Conservation (phyloP, 2,797 vertebrate genomes). For the Coregonus sp. region DNA sequence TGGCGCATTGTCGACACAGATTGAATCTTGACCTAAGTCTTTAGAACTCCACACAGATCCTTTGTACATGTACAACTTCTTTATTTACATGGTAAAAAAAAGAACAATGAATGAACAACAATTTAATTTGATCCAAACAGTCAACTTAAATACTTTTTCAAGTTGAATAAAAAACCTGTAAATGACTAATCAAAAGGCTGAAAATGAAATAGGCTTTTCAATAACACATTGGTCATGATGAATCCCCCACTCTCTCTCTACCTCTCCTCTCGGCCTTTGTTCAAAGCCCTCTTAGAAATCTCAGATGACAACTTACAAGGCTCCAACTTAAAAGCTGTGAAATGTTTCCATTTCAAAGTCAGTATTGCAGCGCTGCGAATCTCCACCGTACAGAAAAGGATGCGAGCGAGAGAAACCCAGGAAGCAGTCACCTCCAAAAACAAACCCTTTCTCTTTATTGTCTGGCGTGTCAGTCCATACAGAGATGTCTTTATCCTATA, state of each 20-base stretch:
- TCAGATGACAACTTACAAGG: constrained; percentile 17
- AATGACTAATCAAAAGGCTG: constrained; percentile 61
- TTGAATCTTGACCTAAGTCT: background rate
- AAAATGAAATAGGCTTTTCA: constrained; percentile 54
- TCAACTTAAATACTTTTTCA: constrained; percentile 69
- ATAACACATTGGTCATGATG: constrained; percentile 25
- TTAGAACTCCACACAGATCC: background rate
- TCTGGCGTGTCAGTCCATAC: too few species aligned
- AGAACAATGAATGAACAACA: constrained; percentile 50
- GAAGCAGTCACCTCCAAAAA: constrained; percentile 16
- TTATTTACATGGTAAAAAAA: constrained; percentile 80
- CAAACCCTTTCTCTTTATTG: background rate
- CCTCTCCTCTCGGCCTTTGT: constrained; percentile 8
- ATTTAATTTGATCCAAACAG: constrained; percentile 66
- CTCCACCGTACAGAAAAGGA: constrained; percentile 41
- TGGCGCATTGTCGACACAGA: background rate
- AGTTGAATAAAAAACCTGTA: constrained; percentile 62
- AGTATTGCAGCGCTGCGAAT: constrained; percentile 46
- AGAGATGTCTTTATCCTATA: background rate
- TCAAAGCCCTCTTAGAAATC: constrained; percentile 17
- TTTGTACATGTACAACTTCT: constrained; percentile 61
- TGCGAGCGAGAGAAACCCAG: constrained; percentile 44
- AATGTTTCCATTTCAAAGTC: constrained; percentile 43
- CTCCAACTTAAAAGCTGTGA: constrained; percentile 15
- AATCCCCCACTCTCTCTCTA: constrained; percentile 27